Evolutionary conservation across 2,113 vertebrate genomes (phyloP).

Genomic region (Chrysochloris asiatica): DNA sequence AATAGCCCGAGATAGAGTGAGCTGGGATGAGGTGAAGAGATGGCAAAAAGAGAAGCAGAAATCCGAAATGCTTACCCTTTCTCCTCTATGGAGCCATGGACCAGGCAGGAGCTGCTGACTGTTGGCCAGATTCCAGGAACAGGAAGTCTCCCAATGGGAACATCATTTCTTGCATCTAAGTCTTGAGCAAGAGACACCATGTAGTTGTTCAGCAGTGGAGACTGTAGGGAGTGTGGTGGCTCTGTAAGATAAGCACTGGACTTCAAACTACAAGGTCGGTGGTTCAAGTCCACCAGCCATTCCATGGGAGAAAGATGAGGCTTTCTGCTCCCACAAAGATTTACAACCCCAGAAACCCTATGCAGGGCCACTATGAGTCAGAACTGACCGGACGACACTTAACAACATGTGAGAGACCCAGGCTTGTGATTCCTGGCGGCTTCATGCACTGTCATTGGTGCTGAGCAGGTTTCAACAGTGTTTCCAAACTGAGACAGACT

Average conservation of each 20-base stretch:
- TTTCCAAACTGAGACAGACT: not conserved
- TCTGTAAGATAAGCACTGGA: no score
- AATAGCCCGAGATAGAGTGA: not conserved
- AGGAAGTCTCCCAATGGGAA: not conserved
- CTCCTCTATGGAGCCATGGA: fast-evolving
- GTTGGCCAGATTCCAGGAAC: not conserved
- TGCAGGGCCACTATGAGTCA: no score
- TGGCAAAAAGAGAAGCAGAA: not conserved
- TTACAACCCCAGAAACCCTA: no score
- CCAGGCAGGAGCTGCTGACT: not conserved
- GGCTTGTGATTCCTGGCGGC: not conserved
- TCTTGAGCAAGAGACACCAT: not conserved
- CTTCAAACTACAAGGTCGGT: no score
- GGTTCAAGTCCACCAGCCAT: no score
- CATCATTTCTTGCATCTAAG: not conserved
- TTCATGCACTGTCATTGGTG: not conserved
- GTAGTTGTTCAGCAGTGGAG: not conserved
- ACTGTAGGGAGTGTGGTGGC: no score
- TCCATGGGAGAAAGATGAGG: no score
- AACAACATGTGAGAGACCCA: not conserved
- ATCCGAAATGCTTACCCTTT: not conserved
- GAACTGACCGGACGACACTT: no score
- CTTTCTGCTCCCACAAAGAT: no score
- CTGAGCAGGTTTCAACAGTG: not conserved
- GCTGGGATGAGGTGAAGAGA: not conserved